A percentile compares a stretch with the other conserved stretches of the same genome.
Conservation (phyloP, 1,140 invertebrate species). For the Drosophila bifasciata region DNA sequence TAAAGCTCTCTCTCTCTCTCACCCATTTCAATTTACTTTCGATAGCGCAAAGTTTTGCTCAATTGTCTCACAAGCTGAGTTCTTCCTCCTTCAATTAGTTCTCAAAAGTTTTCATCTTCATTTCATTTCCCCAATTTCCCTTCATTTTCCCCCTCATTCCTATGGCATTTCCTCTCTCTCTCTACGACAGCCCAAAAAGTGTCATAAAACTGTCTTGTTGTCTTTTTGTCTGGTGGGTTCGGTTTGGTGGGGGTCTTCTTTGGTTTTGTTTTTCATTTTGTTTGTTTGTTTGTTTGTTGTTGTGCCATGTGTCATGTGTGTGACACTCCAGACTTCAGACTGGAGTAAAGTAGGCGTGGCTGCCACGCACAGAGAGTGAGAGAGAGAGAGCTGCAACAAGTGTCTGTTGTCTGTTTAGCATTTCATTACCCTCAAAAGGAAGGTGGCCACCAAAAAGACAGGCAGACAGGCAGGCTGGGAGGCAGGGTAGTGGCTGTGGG, state of each 20-base stretch:
- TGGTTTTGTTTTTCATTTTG: background rate
- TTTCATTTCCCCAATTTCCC: conserved; percentile 9
- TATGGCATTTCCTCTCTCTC: conserved; percentile 38
- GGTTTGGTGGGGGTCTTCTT: conserved; percentile 13
- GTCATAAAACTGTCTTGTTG: conserved; percentile 56
- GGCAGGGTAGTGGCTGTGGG: background rate
- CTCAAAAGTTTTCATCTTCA: too few relatives aligned
- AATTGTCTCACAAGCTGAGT: too few relatives aligned
- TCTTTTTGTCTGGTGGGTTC: conserved; percentile 1
- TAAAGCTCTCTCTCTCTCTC: too few relatives aligned
- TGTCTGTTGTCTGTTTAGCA: conserved; percentile 53
- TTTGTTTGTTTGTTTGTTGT: conserved; percentile 9
- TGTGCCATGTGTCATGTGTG: conserved; percentile 17
- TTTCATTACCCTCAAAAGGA: conserved; percentile 51
- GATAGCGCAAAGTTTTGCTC: too few relatives aligned
- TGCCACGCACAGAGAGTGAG: conserved; percentile 6
- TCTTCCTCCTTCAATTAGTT: too few relatives aligned
- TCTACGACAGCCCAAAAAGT: conserved; percentile 48
- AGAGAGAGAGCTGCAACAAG: conserved; percentile 52
- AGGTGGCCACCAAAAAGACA: conserved; percentile 12
- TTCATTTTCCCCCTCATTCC: conserved; percentile 16
- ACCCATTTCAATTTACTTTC: too few relatives aligned
- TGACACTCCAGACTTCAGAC: background rate
- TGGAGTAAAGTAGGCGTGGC: conserved; percentile 16
- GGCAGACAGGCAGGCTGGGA: too few relatives aligned